A percentile compares a stretch with the other conserved stretches of the same genome.
Conservation (phyloP, 2,797 vertebrate species). For the Acipenser ruthenus region DNA sequence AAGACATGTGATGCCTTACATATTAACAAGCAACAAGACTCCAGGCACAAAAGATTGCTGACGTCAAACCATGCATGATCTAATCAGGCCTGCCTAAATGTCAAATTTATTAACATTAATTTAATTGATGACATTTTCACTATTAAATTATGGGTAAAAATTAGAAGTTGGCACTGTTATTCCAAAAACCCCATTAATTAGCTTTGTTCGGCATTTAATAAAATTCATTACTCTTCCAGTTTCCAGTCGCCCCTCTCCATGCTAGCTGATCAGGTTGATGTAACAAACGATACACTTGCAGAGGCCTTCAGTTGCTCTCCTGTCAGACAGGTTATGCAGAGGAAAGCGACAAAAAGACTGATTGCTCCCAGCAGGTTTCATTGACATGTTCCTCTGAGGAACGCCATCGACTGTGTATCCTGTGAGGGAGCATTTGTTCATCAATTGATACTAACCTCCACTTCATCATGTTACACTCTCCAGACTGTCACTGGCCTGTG, state of each 20-base stretch:
- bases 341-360: constrained; percentile 5
- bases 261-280: neutral
- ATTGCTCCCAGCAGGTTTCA: constrained; percentile 10
- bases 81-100: neutral
- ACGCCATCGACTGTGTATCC: constrained; percentile 4
- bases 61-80: too few relatives aligned
- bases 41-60: too few relatives aligned
- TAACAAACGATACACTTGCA: neutral
- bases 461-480: constrained; percentile 6
- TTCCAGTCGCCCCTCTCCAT: neutral
- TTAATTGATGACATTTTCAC: neutral
- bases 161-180: neutral
- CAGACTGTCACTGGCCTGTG: constrained; percentile 1
- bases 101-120: neutral
- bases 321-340: constrained; percentile 4
- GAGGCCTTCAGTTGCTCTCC: neutral
- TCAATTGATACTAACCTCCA: constrained; percentile 8
- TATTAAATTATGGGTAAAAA: neutral
- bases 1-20: too few relatives aligned
- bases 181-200: neutral
- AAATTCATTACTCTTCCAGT: neutral
- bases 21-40: too few relatives aligned
- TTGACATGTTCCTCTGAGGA: constrained; percentile 8
- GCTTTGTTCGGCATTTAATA: neutral
- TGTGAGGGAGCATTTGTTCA: constrained; percentile 9